phyloP scores from a whole-genome alignment of 2,113 vertebrate species.

The Typhlomys cinereus region DNA sequence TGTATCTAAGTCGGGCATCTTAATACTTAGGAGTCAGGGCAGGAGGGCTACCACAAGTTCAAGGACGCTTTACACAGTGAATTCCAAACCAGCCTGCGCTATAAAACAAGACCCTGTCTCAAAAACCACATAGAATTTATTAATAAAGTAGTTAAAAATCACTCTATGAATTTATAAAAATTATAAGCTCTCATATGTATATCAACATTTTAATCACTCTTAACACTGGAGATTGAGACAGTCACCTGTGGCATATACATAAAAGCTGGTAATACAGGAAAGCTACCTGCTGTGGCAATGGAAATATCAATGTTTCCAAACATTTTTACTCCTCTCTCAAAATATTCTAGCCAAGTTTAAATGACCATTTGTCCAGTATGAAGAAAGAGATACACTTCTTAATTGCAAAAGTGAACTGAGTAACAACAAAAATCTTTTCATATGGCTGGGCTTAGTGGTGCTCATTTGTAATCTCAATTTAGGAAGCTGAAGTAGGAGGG shows the following conservation, averaged over 20 bases:
- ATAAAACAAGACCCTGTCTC: neutral
- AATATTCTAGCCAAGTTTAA: constrained; percentile 54
- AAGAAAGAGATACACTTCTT: constrained; percentile 3
- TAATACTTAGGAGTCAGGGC: neutral
- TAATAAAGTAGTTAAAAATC: constrained; percentile 7
- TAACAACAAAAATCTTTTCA: constrained; percentile 22
- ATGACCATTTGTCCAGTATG: neutral
- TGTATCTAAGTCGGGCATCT: neutral
- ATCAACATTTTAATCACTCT: constrained; percentile 38
- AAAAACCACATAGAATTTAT: neutral
- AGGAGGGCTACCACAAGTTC: neutral
- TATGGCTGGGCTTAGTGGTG: neutral
- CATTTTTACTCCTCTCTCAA: constrained; percentile 1
- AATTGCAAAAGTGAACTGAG: neutral
- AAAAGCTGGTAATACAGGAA: constrained; percentile 33
- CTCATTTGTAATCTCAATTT: neutral
- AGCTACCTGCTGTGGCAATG: neutral
- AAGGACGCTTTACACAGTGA: neutral
- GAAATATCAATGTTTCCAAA: too few relatives aligned
- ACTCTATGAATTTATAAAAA: constrained; percentile 47
- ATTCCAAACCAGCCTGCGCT: neutral
- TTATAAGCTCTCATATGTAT: constrained; percentile 13
- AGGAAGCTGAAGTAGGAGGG: neutral
- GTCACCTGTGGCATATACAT: constrained; percentile 25
- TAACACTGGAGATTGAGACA: constrained; percentile 9